Evolutionary conservation across 2,113 vertebrate genomes (phyloP).

Genomic region (Puma concolor): DNA sequence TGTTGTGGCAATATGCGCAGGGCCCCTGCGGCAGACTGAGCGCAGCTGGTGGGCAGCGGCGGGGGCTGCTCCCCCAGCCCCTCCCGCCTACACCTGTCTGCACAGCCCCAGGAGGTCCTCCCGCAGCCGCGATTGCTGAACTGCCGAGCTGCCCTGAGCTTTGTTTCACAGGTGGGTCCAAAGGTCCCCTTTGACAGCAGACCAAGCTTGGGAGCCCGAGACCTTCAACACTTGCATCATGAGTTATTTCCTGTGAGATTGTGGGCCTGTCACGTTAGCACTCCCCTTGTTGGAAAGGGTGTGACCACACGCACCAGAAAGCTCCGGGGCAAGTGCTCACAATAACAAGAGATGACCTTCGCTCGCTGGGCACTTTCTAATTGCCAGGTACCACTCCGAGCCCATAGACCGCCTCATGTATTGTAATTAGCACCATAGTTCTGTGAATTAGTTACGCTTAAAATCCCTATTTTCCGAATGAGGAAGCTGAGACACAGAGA

Average conservation of each 20-base stretch:
- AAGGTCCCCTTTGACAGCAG: not conserved
- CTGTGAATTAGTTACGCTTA: not conserved
- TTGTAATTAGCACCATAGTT: not conserved
- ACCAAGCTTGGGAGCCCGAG: not conserved
- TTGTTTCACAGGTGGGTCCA: not conserved
- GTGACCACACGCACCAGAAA: too few species aligned
- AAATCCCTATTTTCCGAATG: not conserved
- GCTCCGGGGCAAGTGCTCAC: accelerated
- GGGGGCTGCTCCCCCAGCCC: accelerated
- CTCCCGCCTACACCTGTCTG: accelerated
- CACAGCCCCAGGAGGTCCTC: not conserved
- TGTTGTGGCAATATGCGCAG: too few species aligned
- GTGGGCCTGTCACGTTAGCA: not conserved
- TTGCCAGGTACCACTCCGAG: not conserved
- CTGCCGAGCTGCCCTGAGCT: not conserved
- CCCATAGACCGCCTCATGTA: not conserved
- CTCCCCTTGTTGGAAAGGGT: not conserved
- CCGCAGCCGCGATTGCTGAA: not conserved
- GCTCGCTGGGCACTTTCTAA: not conserved
- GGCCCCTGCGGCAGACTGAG: not conserved
- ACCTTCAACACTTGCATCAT: not conserved
- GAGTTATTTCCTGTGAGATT: not conserved
- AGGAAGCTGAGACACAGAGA: not conserved
- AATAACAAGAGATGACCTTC: not conserved
- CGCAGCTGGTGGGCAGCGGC: not conserved